Conservation (phyloP, 2,888 invertebrate species). For the Pyrrhosoma nymphula region DNA sequence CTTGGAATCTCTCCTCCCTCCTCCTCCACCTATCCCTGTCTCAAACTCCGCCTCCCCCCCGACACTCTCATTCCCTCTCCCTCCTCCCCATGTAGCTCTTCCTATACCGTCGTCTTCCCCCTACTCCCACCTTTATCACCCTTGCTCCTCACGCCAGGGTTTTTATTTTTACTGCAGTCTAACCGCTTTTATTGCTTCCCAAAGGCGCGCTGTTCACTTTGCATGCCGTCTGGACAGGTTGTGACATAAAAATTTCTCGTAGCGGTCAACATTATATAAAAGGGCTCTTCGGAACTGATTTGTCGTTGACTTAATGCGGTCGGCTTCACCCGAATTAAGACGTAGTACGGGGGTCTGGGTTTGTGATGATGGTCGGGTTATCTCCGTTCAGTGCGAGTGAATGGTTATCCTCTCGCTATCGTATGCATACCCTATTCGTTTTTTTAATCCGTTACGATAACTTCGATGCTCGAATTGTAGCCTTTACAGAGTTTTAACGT, state of each 20-base stretch:
- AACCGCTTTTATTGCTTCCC: conserved; percentile 34
- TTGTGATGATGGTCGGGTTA: neutral
- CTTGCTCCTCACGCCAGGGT: conserved; percentile 11
- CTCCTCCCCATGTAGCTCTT: neutral
- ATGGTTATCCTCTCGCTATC: neutral
- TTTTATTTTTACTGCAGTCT: conserved; percentile 13
- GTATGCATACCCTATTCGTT: neutral
- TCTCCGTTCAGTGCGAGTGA: neutral
- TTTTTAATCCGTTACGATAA: neutral
- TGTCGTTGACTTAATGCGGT: neutral
- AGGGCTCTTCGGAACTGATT: neutral
- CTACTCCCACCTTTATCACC: conserved; percentile 41
- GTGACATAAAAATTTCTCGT: neutral
- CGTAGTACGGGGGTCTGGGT: neutral
- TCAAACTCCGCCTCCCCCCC: neutral
- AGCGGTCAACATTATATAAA: neutral
- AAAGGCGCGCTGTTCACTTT: neutral
- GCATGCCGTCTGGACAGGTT: conserved; percentile 34
- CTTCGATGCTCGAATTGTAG: neutral
- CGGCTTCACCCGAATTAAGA: neutral
- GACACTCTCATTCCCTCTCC: neutral
- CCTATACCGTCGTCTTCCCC: neutral
- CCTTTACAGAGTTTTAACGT: neutral
- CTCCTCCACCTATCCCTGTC: neutral
- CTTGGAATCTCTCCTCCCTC: no score